A percentile compares a stretch with the other conserved stretches of the same genome.
Evolutionary conservation across 2,797 vertebrate genomes (phyloP).

Genomic region (Arctocebus calabarensis): DNA sequence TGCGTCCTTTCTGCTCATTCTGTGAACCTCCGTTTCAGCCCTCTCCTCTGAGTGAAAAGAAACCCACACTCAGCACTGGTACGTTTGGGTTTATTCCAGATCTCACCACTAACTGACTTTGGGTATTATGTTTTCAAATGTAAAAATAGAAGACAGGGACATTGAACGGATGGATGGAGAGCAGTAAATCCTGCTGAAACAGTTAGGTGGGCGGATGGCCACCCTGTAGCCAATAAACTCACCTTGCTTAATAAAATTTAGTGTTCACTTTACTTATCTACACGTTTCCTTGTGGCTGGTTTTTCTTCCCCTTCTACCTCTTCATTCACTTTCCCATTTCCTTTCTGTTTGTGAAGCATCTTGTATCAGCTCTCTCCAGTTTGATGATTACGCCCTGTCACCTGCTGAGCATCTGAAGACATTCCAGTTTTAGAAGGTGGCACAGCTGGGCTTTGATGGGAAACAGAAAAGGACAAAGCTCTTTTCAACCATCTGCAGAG

Average conservation of each 20-base stretch:
- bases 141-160: neutral
- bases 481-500: slow-evolving; percentile 36
- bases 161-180: slow-evolving; percentile 3
- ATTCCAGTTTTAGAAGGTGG: slow-evolving; percentile 44
- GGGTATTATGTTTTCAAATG: slow-evolving; percentile 22
- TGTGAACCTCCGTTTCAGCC: neutral
- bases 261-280: neutral
- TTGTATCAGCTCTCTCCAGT: slow-evolving; percentile 42
- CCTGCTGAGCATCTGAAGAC: slow-evolving; percentile 26
- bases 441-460: slow-evolving; percentile 55
- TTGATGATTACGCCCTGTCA: slow-evolving; percentile 53
- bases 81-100: neutral
- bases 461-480: slow-evolving; percentile 56
- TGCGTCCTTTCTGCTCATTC: neutral
- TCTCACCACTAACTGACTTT: neutral
- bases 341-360: slow-evolving; percentile 56
- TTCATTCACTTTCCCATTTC: slow-evolving; percentile 1
- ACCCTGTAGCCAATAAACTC: slow-evolving; percentile 46
- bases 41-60: neutral
- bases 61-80: neutral
- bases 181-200: neutral
- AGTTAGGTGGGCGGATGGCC: neutral
- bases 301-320: neutral
- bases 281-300: neutral
- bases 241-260: slow-evolving; percentile 4